A percentile compares a stretch with the other conserved stretches of the same genome.
Conservation (phyloP, 2,797 vertebrate species). For the Dallia pectoralis region DNA sequence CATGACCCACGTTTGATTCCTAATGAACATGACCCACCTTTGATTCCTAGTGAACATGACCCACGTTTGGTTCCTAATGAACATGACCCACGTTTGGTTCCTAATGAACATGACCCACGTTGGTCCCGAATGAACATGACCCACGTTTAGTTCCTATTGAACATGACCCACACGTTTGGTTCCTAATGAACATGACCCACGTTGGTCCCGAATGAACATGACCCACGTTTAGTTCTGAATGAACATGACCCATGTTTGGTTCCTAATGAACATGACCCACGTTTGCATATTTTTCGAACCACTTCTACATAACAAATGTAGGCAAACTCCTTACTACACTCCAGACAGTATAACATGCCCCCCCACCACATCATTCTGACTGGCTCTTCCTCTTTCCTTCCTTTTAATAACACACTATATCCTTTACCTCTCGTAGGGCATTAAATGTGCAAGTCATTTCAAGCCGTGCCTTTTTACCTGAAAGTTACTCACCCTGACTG, state of each 20-base stretch:
- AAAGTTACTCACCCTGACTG: conserved; percentile 31
- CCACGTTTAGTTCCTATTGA: neutral
- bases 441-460: conserved; percentile 64
- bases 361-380: neutral
- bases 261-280: neutral
- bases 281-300: conserved; percentile 41
- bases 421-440: conserved; percentile 70
- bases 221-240: no score
- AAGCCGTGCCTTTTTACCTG: conserved; percentile 44
- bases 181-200: no score
- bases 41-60: neutral
- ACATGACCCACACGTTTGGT: no score
- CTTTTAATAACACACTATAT: conserved; percentile 77
- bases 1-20: no score
- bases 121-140: no score
- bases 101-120: neutral
- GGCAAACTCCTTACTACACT: conserved; percentile 70
- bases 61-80: no score
- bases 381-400: neutral
- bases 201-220: neutral
- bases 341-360: conserved; percentile 62
- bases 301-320: conserved; percentile 55
- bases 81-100: neutral
- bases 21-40: no score
- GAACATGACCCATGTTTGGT: neutral